Percentiles rank a stretch among this genome's conserved stretches.
phyloP scores from a whole-genome alignment of 2,113 vertebrate species.

The Silurus asotus region DNA sequence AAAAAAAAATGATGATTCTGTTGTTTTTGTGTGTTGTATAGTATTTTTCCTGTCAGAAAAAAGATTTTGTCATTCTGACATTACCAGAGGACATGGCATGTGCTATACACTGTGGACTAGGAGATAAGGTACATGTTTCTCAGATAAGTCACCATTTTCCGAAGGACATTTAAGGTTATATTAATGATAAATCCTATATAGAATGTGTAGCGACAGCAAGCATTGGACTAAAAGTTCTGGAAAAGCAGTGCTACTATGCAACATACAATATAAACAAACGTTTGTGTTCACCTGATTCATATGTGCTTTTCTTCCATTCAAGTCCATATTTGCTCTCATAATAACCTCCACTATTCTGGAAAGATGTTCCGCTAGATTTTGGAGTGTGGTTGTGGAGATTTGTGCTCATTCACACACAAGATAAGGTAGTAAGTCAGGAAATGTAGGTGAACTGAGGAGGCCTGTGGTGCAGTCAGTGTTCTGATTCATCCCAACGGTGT shows the following conservation, averaged over 20 bases:
- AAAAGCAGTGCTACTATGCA: neutral
- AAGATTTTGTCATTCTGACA: neutral
- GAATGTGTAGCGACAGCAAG: neutral
- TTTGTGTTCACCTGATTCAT: too few relatives aligned
- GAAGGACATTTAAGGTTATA: neutral
- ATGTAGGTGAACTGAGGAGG: too few relatives aligned
- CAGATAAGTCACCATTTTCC: neutral
- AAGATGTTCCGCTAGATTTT: too few relatives aligned
- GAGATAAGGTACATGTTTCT: neutral
- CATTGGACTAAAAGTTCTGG: neutral
- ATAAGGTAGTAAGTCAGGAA: too few relatives aligned
- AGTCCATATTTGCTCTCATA: too few relatives aligned
- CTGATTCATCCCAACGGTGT: too few relatives aligned
- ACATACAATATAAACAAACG: neutral
- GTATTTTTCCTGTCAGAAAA: neutral
- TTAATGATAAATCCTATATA: neutral
- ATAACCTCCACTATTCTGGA: too few relatives aligned
- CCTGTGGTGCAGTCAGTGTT: too few relatives aligned
- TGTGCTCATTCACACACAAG: too few relatives aligned
- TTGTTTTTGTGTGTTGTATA: neutral
- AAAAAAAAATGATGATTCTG: neutral
- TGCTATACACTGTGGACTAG: neutral
- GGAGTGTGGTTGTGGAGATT: too few relatives aligned
- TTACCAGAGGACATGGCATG: neutral
- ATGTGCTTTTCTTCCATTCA: too few relatives aligned